phyloP scores from a whole-genome alignment of 2,113 vertebrate species.

The Grallaria varia region DNA sequence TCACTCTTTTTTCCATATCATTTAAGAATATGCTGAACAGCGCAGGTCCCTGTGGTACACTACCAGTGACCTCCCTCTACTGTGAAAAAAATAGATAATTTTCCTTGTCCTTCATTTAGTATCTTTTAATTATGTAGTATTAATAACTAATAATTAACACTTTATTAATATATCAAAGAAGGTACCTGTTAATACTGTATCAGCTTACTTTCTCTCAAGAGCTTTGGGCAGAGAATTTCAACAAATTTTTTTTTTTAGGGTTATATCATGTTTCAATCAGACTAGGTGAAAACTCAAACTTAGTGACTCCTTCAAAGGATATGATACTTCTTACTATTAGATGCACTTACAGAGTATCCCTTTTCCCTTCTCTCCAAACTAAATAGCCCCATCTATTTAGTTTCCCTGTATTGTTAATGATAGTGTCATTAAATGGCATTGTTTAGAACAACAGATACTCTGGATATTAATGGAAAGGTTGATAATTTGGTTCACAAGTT shows the following conservation, averaged over 20 bases:
- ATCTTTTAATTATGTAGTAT: not conserved
- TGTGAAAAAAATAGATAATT: not conserved
- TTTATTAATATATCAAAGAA: not conserved
- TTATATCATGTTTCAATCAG: not conserved
- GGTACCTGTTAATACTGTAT: not conserved
- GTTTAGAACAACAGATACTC: not conserved
- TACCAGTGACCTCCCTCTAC: not conserved
- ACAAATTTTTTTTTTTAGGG: not conserved
- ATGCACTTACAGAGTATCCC: not conserved
- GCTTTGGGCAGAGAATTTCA: not conserved
- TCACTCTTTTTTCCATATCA: slow-evolving; percentile 55
- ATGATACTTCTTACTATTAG: not conserved
- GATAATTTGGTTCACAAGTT: not conserved
- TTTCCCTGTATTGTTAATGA: not conserved
- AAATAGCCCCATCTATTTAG: not conserved
- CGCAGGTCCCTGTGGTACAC: not conserved
- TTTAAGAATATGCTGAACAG: slow-evolving; percentile 59
- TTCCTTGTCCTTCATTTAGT: not conserved
- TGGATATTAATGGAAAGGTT: not conserved
- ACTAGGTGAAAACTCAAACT: not conserved
- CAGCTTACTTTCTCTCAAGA: not conserved
- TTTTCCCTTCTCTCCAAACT: not conserved
- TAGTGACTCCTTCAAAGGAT: not conserved
- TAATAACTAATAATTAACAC: not conserved
- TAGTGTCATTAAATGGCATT: not conserved